phyloP scores from a whole-genome alignment of 2,888 invertebrate genomes.

The Drosophila kambysellisi region DNA sequence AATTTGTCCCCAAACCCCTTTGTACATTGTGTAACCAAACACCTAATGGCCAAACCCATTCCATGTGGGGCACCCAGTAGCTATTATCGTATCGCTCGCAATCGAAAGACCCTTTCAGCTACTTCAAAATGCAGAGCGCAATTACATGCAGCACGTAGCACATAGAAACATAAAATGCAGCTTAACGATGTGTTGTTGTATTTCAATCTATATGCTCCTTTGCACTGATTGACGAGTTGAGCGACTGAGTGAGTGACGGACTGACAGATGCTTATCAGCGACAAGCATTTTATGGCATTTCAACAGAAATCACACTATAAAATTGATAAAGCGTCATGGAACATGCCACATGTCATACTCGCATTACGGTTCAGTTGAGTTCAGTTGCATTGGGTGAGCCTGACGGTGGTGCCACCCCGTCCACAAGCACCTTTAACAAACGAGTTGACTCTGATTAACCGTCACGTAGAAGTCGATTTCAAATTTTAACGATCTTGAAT shows the following conservation, averaged over 20 bases:
- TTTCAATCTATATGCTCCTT: slow-evolving; percentile 20
- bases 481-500: slow-evolving; percentile 30
- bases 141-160: slow-evolving; percentile 68
- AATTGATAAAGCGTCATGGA: slow-evolving; percentile 62
- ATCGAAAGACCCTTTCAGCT: slow-evolving; percentile 16
- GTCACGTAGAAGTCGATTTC: slow-evolving; percentile 37
- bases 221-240: slow-evolving; percentile 45
- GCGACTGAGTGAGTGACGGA: slow-evolving; percentile 22
- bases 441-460: slow-evolving; percentile 5
- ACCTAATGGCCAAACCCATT: background rate
- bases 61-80: slow-evolving; percentile 5
- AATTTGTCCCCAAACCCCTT: background rate
- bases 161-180: slow-evolving; percentile 52
- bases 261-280: slow-evolving; percentile 70
- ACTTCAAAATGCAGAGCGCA: slow-evolving; percentile 51
- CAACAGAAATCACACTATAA: slow-evolving; percentile 71
- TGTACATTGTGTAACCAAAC: background rate
- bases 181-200: slow-evolving; percentile 20
- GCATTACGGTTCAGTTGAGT: slow-evolving; percentile 19
- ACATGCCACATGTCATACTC: slow-evolving; percentile 39
- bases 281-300: slow-evolving; percentile 69
- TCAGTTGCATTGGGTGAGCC: slow-evolving; percentile 7
- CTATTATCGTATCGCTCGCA: slow-evolving; percentile 22
- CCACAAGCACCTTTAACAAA: slow-evolving; percentile 19
- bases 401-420: slow-evolving; percentile 1